Evolutionary conservation across 2,888 invertebrate species (phyloP).

Genomic region (Tachina lurida): DNA sequence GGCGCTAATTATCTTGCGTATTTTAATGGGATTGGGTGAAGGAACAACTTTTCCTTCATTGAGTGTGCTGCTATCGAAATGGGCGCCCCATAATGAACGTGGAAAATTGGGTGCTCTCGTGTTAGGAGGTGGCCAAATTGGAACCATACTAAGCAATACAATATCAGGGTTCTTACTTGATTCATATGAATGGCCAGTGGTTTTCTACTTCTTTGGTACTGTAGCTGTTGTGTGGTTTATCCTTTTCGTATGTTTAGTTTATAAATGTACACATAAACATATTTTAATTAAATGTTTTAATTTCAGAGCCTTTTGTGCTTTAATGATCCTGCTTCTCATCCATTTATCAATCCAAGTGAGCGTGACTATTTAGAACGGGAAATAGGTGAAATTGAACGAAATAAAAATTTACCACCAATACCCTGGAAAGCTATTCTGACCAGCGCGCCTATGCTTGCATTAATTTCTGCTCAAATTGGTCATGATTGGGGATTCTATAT

Average conservation of each 20-base stretch:
- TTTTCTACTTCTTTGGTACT: constrained; percentile 92
- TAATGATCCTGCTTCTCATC: constrained; percentile 88
- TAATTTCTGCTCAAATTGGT: constrained; percentile 89
- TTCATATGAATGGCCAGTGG: constrained; percentile 88
- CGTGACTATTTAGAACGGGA: constrained; percentile 87
- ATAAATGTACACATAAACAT: too few relatives aligned
- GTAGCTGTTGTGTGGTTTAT: constrained; percentile 89
- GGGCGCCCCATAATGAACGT: constrained; percentile 91
- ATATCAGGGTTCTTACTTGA: constrained; percentile 88
- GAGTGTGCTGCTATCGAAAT: constrained; percentile 90
- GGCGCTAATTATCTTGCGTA: constrained; percentile 88
- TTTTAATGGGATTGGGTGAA: constrained; percentile 93
- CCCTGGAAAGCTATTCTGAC: constrained; percentile 90
- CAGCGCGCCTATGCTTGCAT: constrained; percentile 88
- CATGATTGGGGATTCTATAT: constrained; percentile 88
- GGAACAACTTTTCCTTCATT: constrained; percentile 93
- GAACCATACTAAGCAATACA: constrained; percentile 86
- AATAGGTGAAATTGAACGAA: constrained; percentile 84
- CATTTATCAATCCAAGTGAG: constrained; percentile 89
- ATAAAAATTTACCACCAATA: constrained; percentile 85
- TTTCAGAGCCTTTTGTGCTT: constrained; percentile 85
- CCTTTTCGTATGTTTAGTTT: constrained; percentile 84
- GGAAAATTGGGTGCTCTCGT: constrained; percentile 91
- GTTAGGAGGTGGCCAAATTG: constrained; percentile 89
- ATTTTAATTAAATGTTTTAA: not conserved